These are phyloP conservation scores for Junonia oenone DNA, from an alignment of 2,888 invertebrate species.

Conservation along the genomic window DNA sequence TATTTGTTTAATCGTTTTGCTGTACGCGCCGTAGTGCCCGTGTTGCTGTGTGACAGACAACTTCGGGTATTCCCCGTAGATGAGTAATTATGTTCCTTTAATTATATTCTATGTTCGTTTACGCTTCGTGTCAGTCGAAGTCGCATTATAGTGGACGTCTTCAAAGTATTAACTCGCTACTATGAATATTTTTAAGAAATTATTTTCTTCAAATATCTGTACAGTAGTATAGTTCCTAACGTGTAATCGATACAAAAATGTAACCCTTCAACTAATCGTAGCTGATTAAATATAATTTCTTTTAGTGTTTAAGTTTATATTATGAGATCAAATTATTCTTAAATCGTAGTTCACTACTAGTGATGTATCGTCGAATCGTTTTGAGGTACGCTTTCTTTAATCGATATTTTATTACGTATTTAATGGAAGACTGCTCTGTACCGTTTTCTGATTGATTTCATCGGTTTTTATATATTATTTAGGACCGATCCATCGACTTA, in stretches of 20 bases:
- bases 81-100: constrained; percentile 42
- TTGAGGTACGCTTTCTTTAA: constrained; percentile 43
- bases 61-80: constrained; percentile 33
- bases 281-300: constrained; percentile 46
- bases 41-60: constrained; percentile 61
- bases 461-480: constrained; percentile 27
- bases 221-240: constrained; percentile 77
- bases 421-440: constrained; percentile 71
- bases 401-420: constrained; percentile 53
- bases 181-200: constrained; percentile 48
- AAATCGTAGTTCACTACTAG: constrained; percentile 54
- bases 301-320: constrained; percentile 46
- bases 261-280: constrained; percentile 68
- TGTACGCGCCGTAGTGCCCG: constrained; percentile 56
- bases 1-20: constrained; percentile 65
- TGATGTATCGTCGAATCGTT: constrained; percentile 45
- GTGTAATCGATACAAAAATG: constrained; percentile 71
- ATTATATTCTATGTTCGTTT: constrained; percentile 36
- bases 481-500: constrained; percentile 26
- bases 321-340: constrained; percentile 56
- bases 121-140: constrained; percentile 22
- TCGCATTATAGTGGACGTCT: constrained; percentile 23
- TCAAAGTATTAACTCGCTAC: constrained; percentile 46
- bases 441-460: constrained; percentile 46
- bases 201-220: constrained; percentile 61